Conservation (phyloP, 2,888 invertebrate genomes). For the Agonopterix subpropinquella region DNA sequence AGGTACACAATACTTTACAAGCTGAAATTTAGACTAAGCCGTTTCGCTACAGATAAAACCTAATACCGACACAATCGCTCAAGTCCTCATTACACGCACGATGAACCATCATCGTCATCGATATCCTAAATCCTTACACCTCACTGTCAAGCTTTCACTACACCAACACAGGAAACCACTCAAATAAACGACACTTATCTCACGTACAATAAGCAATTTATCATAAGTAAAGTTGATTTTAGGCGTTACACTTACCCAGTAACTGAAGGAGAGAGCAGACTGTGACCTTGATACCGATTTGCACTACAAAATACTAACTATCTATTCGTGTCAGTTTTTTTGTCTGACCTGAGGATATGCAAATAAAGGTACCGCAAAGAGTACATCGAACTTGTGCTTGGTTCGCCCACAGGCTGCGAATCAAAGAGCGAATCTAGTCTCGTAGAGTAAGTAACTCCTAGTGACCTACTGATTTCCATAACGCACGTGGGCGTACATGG, state of each 20-base stretch:
- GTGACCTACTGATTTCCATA: conserved; percentile 73
- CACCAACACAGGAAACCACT: conserved; percentile 65
- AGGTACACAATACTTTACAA: too few species aligned
- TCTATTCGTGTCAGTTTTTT: conserved; percentile 67
- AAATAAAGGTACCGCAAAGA: conserved; percentile 70
- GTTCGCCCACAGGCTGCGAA: conserved; percentile 49
- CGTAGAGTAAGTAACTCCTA: conserved; percentile 25
- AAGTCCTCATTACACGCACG: conserved; percentile 4
- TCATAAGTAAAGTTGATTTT: conserved; percentile 62
- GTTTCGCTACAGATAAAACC: background rate
- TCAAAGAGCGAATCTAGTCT: conserved; percentile 55
- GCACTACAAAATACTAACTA: conserved; percentile 43
- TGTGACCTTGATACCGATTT: conserved; percentile 69
- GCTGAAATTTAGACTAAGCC: too few species aligned
- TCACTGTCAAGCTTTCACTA: conserved; percentile 55
- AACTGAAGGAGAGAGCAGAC: conserved; percentile 56
- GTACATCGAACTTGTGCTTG: conserved; percentile 65
- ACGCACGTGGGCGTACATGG: conserved; percentile 43
- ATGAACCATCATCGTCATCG: conserved; percentile 32
- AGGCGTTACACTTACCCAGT: conserved; percentile 72
- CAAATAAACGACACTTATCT: conserved; percentile 64
- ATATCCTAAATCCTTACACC: conserved; percentile 48
- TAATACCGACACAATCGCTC: background rate
- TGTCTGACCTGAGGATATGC: conserved; percentile 58
- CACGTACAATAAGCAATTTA: conserved; percentile 69